Evolutionary conservation across 2,888 invertebrate genomes (phyloP).

Genomic region (Cetonia aurata): DNA sequence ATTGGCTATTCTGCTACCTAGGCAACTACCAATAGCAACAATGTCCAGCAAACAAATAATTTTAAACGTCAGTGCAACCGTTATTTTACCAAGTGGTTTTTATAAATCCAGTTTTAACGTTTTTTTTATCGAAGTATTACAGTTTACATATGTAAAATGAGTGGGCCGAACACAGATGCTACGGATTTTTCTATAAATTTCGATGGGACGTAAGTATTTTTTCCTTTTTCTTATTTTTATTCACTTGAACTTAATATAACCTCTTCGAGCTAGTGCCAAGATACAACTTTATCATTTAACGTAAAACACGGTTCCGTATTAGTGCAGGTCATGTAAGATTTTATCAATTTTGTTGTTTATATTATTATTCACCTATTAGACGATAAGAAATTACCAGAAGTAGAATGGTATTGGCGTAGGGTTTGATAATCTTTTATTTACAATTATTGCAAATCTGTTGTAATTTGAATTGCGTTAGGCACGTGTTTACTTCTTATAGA

Average conservation of each 20-base stretch:
- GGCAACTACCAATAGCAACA: conserved; percentile 53
- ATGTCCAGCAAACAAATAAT: conserved; percentile 46
- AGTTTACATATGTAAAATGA: conserved; percentile 37
- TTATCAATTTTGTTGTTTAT: not conserved
- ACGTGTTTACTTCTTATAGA: conserved; percentile 37
- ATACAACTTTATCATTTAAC: not conserved
- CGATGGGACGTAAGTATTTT: conserved; percentile 42
- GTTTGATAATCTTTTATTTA: conserved; percentile 5
- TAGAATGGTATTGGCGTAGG: not conserved
- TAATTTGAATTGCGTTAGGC: conserved; percentile 33
- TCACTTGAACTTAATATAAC: conserved; percentile 11
- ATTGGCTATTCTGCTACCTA: conserved; percentile 31
- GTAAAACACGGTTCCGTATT: not conserved
- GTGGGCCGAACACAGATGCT: conserved; percentile 34
- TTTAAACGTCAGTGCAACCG: conserved; percentile 49
- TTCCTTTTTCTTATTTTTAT: conserved; percentile 7
- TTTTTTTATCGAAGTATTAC: conserved; percentile 40
- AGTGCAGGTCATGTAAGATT: not conserved
- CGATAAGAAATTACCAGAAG: conserved; percentile 1
- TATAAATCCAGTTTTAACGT: conserved; percentile 29
- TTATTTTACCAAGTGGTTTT: conserved; percentile 22
- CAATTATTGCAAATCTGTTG: conserved; percentile 7
- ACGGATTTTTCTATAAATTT: conserved; percentile 41
- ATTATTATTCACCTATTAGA: not conserved
- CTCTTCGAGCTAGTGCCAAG: not conserved